These are phyloP conservation scores for Ptychochromis oligacanthus DNA, from an alignment of 2,113 vertebrate genomes.

Conservation along the genomic window DNA sequence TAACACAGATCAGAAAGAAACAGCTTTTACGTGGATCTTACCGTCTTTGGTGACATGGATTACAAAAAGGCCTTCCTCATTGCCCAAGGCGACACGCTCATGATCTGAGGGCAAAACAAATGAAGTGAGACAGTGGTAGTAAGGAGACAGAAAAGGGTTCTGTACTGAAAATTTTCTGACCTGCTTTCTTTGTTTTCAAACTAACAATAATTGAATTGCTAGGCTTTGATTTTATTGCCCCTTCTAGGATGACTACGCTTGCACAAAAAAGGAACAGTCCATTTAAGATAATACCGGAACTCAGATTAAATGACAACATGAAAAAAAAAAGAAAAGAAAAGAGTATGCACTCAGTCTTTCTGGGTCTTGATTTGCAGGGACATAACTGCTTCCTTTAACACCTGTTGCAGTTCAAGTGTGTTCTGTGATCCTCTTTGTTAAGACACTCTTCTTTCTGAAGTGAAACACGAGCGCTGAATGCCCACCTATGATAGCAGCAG, in stretches of 20 bases:
- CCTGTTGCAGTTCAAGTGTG: neutral
- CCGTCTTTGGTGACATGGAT: conserved; percentile 98
- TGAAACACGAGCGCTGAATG: too few species aligned
- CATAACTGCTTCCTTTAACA: neutral
- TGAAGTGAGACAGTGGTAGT: neutral
- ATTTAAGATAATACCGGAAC: neutral
- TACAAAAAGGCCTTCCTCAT: conserved; percentile 97
- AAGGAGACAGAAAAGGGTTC: neutral
- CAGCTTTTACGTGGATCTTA: conserved; percentile 71
- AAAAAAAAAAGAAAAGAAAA: too few species aligned
- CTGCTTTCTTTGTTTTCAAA: conserved; percentile 8
- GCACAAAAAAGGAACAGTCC: neutral
- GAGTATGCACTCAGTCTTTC: neutral
- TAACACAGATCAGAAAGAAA: neutral
- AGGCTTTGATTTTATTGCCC: neutral
- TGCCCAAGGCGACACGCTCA: conserved; percentile 95
- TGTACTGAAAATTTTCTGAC: neutral
- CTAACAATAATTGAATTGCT: neutral
- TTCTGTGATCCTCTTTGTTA: neutral
- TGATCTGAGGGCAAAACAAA: conserved; percentile 84
- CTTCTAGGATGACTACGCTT: neutral
- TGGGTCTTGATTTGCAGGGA: neutral
- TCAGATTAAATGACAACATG: neutral
- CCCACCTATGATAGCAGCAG: conserved; percentile 87
- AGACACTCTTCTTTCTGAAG: neutral